phyloP scores from a whole-genome alignment of 1,140 invertebrate genomes.

The Lepidurus apus region DNA sequence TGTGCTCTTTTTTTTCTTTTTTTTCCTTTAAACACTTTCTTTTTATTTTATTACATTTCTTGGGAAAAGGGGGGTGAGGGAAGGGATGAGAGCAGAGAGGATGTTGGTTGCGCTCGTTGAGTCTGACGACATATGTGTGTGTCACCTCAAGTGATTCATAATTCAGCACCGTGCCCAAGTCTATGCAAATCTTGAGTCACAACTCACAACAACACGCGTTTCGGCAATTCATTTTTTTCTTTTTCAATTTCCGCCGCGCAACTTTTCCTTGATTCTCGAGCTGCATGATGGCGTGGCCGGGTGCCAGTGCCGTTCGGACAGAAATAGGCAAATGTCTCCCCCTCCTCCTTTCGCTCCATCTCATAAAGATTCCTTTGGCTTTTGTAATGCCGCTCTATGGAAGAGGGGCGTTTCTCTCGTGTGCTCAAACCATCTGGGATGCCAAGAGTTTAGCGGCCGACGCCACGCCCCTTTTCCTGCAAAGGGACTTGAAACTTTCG shows the following conservation, averaged over 20 bases:
- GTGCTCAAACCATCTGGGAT: background rate
- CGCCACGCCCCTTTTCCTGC: background rate
- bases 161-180: conserved; percentile 17
- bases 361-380: conserved; percentile 12
- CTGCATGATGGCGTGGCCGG: background rate
- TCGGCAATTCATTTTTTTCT: background rate
- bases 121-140: conserved; percentile 18
- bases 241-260: conserved; percentile 1
- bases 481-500: background rate
- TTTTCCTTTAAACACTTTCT: background rate
- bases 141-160: conserved; percentile 21
- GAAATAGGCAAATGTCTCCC: conserved; percentile 13
- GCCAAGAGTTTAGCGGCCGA: background rate
- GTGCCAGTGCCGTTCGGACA: background rate
- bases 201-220: conserved; percentile 1
- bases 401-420: background rate
- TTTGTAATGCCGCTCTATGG: background rate
- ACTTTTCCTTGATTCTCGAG: background rate
- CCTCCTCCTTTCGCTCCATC: background rate
- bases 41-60: no score
- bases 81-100: background rate
- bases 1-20: background rate
- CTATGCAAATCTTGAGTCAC: conserved; percentile 21
- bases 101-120: background rate
- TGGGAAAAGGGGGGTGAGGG: background rate